Conservation (phyloP, 2,797 vertebrate genomes). For the Pelochelys cantorii region DNA sequence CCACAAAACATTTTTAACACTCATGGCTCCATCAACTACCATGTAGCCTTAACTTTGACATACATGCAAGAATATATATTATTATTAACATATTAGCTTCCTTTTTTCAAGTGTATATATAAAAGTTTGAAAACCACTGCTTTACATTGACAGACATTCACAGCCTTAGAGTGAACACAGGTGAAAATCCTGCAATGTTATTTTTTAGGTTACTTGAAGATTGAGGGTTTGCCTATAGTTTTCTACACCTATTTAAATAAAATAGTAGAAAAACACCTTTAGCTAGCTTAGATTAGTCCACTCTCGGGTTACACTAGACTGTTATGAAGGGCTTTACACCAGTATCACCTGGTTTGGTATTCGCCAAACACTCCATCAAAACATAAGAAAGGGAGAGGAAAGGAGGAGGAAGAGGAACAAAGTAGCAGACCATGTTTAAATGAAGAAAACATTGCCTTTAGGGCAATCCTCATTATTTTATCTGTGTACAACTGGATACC, state of each 20-base stretch:
- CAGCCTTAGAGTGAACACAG: background rate
- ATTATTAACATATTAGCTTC: background rate
- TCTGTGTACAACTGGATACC: too few species aligned
- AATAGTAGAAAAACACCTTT: background rate
- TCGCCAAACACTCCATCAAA: too few species aligned
- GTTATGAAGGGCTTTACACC: background rate
- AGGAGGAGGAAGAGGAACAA: too few species aligned
- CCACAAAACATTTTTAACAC: background rate
- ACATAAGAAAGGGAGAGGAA: too few species aligned
- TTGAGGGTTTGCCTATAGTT: background rate
- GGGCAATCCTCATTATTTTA: too few species aligned
- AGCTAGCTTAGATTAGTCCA: background rate
- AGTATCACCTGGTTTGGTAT: too few species aligned
- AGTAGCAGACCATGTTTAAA: too few species aligned
- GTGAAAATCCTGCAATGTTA: background rate
- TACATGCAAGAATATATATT: background rate
- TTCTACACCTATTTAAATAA: background rate
- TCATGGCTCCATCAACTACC: background rate
- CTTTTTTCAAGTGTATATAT: background rate
- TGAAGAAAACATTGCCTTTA: too few species aligned
- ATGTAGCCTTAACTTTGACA: background rate
- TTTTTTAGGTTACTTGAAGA: background rate
- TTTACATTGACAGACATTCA: background rate
- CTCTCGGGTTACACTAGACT: background rate
- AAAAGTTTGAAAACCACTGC: background rate